Evolutionary conservation across 2,797 vertebrate species (phyloP).

Genomic region (Micropoecilia bifurca): DNA sequence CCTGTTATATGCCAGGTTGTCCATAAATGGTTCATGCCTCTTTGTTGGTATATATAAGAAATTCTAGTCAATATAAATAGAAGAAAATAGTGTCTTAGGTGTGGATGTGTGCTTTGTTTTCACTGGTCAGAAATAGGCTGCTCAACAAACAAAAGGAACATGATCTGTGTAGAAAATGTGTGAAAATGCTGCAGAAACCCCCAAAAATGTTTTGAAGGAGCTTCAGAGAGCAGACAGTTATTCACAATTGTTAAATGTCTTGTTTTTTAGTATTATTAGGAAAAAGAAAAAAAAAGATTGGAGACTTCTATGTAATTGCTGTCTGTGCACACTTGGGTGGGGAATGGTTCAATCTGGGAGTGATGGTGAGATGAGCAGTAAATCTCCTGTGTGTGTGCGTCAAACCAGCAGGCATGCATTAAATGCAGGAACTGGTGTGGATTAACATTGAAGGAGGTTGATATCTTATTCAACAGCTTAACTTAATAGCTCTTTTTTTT

Average conservation of each 20-base stretch:
- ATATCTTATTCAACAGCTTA: conserved; percentile 27
- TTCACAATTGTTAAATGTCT: neutral
- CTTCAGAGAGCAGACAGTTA: neutral
- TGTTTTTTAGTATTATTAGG: neutral
- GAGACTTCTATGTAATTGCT: conserved; percentile 11
- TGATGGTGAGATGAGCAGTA: conserved; percentile 55
- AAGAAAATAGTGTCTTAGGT: neutral
- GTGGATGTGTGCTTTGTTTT: neutral
- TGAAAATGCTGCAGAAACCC: neutral
- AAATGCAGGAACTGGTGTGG: conserved; percentile 23
- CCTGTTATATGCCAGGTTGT: neutral
- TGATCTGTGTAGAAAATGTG: neutral
- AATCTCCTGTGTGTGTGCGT: conserved; percentile 32
- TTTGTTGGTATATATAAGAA: neutral
- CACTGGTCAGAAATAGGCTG: neutral
- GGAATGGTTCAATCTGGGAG: conserved; percentile 49
- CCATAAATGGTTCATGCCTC: neutral
- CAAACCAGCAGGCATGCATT: conserved; percentile 37
- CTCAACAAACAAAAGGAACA: neutral
- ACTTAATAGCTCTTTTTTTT: conserved; percentile 2
- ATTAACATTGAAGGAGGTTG: conserved; percentile 26
- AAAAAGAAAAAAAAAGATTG: neutral
- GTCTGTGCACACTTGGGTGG: conserved; percentile 24
- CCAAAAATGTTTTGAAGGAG: neutral
- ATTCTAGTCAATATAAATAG: neutral